Percentiles rank a stretch among this genome's conserved stretches.
phyloP scores from a whole-genome alignment of 92 coral and sea anemone species.

The Bergia puertoricense region DNA sequence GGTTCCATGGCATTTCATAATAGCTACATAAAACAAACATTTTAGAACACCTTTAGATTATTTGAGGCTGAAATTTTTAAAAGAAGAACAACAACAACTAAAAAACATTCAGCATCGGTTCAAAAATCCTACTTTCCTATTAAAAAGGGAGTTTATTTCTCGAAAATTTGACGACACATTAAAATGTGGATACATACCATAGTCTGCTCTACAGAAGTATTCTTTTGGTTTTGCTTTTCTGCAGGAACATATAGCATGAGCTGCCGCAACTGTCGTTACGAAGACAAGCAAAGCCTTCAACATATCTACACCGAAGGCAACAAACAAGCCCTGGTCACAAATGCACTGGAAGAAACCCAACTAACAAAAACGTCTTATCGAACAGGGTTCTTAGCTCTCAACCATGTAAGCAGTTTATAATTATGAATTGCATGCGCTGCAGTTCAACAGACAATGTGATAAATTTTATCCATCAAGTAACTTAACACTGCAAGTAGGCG shows the following conservation, averaged over 20 bases:
- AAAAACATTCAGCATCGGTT: no score
- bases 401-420: background rate
- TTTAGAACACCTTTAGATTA: no score
- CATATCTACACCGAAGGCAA: background rate
- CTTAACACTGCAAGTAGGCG: slow-evolving; percentile 23
- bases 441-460: background rate
- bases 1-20: no score
- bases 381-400: background rate
- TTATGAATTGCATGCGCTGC: background rate
- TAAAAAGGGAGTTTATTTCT: no score
- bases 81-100: no score
- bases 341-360: background rate
- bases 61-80: no score
- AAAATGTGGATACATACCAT: background rate
- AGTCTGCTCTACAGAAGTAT: slow-evolving; percentile 19
- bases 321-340: background rate
- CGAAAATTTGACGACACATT: no score
- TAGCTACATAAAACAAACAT: no score
- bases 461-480: slow-evolving; percentile 4
- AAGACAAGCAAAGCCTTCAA: slow-evolving; percentile 15
- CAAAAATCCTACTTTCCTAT: no score
- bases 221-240: background rate
- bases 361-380: background rate
- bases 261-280: background rate
- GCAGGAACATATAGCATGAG: background rate